Evolutionary conservation across 2,113 vertebrate species (phyloP).

Genomic region (Gadus macrocephalus): DNA sequence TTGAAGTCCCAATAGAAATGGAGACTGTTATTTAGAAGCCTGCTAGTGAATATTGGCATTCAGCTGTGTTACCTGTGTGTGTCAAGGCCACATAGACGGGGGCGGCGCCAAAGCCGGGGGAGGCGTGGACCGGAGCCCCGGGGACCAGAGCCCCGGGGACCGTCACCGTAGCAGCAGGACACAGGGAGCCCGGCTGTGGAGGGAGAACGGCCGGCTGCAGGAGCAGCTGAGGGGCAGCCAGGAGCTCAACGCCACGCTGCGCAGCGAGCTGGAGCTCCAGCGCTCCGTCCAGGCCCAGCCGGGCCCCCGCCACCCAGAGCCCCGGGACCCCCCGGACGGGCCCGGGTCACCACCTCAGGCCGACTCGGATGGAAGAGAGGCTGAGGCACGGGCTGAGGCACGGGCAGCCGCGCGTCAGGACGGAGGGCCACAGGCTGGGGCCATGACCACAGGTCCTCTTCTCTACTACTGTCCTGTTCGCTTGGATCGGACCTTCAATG

Average conservation of each 20-base stretch:
- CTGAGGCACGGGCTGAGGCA: slow-evolving; percentile 3
- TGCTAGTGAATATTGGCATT: too few species aligned
- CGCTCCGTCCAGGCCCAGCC: slow-evolving; percentile 53
- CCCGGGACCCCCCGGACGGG: not conserved
- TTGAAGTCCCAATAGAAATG: too few species aligned
- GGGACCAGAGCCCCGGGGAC: slow-evolving; percentile 4
- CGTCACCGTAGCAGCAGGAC: slow-evolving; percentile 24
- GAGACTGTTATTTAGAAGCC: too few species aligned
- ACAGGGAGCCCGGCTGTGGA: slow-evolving; percentile 51
- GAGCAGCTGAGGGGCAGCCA: slow-evolving; percentile 71
- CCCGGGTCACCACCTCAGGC: slow-evolving; percentile 20
- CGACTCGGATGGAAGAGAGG: not conserved
- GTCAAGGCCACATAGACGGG: slow-evolving; percentile 47
- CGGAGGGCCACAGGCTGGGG: not conserved
- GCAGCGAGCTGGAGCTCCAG: slow-evolving; percentile 71
- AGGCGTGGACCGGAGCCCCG: not conserved
- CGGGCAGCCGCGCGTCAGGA: slow-evolving; percentile 13
- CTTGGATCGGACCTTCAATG: too few species aligned
- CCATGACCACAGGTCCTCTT: slow-evolving; percentile 59
- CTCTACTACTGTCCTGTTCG: not conserved
- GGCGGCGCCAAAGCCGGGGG: slow-evolving; percentile 37
- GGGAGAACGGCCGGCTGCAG: slow-evolving; percentile 66
- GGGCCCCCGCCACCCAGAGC: slow-evolving; percentile 1
- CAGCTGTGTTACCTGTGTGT: not conserved
- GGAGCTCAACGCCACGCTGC: slow-evolving; percentile 67